Base-by-base conservation (phyloP, 2,888 invertebrate genomes). In the Crocallis elinguaria region DNA sequence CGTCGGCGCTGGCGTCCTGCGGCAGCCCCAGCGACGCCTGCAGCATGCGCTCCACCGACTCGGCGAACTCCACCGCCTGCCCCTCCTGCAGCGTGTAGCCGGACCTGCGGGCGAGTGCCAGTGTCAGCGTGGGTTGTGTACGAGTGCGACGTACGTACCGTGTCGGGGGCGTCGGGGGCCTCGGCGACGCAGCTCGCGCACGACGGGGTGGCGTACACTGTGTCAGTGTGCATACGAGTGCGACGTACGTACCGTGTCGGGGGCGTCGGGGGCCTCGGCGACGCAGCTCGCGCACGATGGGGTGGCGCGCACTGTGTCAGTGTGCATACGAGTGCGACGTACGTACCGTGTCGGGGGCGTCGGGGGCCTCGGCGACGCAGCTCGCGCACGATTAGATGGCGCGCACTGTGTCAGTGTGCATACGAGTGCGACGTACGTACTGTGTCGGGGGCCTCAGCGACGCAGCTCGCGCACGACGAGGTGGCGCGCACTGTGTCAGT, bases 11-110 rank as follows among this genome's bases (percentile, higher is more conserved):
- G 85, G 73, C 98, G 73, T 95, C 95, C 42, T 95, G 75, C 30
- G 96, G 92, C 64, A 98, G 93, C 13, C 97, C 97, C 12, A 98
- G 88, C 11, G 95, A 93, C 73, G 94, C 93, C 71, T 95, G 92
- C 94, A 99, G 95, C 94, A 99, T 96, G 56, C 90, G 90, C 84
- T 99, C 99, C 49, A 99, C 96, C 60, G 96, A 94, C 41, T 95
- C 95, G 0, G 99, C 98, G 90, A 99, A 99, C 62, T 95, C 95
- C 2, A 95, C 93, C 38, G 87, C 85, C 76, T 88, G 88, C 0
- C 87, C 89, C 79, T 89, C 89, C 75, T 88, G 88, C 51, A 99
- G 93, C 94, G 96, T 94, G 87, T 94, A 99, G n/a, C 99, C 99
- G 3, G 99, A 98, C 55, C 84, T 53, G 50, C 12, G 72, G 58